These are phyloP conservation scores for Acanthurus leucopareius DNA, from an alignment of 2,797 vertebrate species.

Conservation along the genomic window DNA sequence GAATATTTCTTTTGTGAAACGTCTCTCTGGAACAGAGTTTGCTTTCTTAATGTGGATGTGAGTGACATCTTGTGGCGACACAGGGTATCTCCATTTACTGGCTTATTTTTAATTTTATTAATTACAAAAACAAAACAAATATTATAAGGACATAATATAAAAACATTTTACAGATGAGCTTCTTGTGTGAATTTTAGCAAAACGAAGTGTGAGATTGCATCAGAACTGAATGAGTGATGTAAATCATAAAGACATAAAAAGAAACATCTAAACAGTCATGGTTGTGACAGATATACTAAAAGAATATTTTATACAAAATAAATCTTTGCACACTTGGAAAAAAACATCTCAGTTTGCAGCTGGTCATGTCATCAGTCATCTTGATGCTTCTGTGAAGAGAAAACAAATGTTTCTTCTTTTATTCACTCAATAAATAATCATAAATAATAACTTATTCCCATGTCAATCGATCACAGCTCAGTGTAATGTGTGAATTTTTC, in stretches of 20 bases:
- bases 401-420: constrained; percentile 2
- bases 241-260: too few relatives aligned
- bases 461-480: background rate
- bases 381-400: constrained; percentile 69
- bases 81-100: background rate
- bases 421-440: too few relatives aligned
- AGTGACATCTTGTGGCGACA: constrained; percentile 44
- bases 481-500: too few relatives aligned
- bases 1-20: constrained; percentile 29
- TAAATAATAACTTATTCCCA: background rate
- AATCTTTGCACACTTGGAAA: background rate
- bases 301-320: background rate
- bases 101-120: background rate
- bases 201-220: background rate
- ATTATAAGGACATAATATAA: background rate
- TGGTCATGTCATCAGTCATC: constrained; percentile 38
- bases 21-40: background rate
- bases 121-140: background rate
- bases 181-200: background rate
- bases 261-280: background rate
- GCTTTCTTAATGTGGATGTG: constrained; percentile 5
- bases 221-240: background rate
- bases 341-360: constrained; percentile 10
- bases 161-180: background rate
- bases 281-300: background rate